These are phyloP conservation scores for Aldrovandia affinis DNA, from an alignment of 2,797 vertebrate species.

Conservation along the genomic window DNA sequence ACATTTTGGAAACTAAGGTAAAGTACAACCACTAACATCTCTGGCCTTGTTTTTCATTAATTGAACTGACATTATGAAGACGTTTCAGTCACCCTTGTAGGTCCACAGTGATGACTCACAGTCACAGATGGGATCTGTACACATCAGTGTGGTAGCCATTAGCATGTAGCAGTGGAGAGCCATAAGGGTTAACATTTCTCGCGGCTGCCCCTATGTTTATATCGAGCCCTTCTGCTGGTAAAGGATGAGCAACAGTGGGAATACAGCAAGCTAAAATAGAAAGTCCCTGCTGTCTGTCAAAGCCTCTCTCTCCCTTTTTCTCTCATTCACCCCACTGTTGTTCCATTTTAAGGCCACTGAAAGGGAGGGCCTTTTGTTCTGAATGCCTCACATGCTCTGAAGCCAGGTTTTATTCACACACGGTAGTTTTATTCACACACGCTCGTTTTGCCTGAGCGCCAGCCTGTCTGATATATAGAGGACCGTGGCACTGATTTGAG, in stretches of 20 bases:
- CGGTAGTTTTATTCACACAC: not conserved
- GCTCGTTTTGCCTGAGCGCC: not conserved
- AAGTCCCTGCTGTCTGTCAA: not conserved
- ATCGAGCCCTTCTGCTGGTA: not conserved
- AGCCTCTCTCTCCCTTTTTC: not conserved
- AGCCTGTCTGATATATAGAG: not conserved
- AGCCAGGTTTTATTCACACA: not conserved
- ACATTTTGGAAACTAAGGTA: conserved; percentile 78
- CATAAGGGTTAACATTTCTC: not conserved
- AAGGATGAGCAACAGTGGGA: not conserved
- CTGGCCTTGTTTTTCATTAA: not conserved
- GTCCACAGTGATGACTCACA: not conserved
- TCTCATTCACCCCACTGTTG: not conserved
- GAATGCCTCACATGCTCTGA: not conserved
- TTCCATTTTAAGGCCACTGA: not conserved
- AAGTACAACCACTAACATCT: conserved; percentile 38
- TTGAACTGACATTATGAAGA: not conserved
- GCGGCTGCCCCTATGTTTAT: not conserved
- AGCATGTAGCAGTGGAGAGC: not conserved
- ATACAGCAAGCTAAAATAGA: not conserved
- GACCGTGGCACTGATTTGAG: not conserved
- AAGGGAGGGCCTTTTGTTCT: not conserved
- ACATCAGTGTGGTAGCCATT: no score
- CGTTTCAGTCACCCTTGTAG: not conserved
- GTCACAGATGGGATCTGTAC: no score